Conservation (phyloP, 2,113 vertebrate genomes). For the Amphilophus citrinellus region DNA sequence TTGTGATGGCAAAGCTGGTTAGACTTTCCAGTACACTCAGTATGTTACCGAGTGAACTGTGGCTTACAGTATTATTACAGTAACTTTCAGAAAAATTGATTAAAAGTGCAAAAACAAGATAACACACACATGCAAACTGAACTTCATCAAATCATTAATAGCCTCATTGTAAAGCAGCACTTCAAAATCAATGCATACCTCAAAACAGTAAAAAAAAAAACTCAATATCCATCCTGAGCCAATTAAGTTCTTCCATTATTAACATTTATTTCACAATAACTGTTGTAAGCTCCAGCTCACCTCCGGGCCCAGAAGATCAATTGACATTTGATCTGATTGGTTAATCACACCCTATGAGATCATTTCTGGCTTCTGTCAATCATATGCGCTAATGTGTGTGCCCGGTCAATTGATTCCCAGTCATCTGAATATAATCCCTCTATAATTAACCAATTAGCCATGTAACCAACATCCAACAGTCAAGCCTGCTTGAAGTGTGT, state of each 20-base stretch:
- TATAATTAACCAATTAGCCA: conserved; percentile 76
- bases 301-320: conserved; percentile 46
- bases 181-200: conserved; percentile 45
- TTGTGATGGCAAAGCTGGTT: too few relatives aligned
- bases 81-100: background rate
- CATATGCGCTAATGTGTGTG: conserved; percentile 53
- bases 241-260: conserved; percentile 33
- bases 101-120: background rate
- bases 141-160: background rate
- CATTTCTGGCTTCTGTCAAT: conserved; percentile 57
- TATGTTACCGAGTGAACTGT: too few relatives aligned
- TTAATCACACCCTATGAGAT: conserved; percentile 56
- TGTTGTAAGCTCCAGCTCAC: conserved; percentile 22
- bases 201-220: conserved; percentile 19
- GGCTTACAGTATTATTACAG: background rate
- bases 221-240: conserved; percentile 11
- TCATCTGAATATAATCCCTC: conserved; percentile 74
- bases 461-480: conserved; percentile 62
- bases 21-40: too few relatives aligned
- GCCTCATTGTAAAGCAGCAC: background rate
- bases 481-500: background rate
- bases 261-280: conserved; percentile 44
- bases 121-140: background rate
- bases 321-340: conserved; percentile 62
- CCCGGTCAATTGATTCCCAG: conserved; percentile 73